phyloP scores from a whole-genome alignment of 2,797 vertebrate species.

The Caiman crocodilus region DNA sequence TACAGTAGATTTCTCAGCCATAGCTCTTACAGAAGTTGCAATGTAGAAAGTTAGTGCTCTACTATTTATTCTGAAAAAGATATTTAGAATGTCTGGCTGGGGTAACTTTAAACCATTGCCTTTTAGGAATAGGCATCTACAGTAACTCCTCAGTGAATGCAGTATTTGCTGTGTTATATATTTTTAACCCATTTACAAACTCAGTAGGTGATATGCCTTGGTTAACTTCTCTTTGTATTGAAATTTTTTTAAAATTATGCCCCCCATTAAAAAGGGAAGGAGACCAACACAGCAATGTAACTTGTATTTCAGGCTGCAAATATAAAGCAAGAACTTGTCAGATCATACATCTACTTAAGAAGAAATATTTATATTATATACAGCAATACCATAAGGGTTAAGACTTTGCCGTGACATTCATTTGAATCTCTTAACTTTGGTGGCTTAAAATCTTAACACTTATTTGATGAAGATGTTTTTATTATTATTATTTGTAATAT shows the following conservation, averaged over 20 bases:
- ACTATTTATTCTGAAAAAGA: background rate
- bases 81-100: background rate
- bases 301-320: too few relatives aligned
- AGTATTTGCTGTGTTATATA: background rate
- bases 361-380: background rate
- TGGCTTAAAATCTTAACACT: background rate
- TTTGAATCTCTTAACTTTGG: background rate
- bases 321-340: background rate
- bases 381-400: background rate
- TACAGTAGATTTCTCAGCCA: background rate
- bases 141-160: background rate
- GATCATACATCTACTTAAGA: background rate
- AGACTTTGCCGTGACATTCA: background rate
- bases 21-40: background rate
- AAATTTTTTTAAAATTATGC: background rate
- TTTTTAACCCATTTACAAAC: background rate
- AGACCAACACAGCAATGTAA: background rate
- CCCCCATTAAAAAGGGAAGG: background rate
- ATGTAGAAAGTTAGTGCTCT: background rate
- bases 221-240: background rate
- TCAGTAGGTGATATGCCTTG: background rate
- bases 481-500: background rate
- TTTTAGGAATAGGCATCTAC: background rate
- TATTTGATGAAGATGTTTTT: background rate
- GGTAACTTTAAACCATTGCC: background rate